Base-by-base conservation (phyloP, 1,140 invertebrate species). In the Caerostris extrusa region DNA sequence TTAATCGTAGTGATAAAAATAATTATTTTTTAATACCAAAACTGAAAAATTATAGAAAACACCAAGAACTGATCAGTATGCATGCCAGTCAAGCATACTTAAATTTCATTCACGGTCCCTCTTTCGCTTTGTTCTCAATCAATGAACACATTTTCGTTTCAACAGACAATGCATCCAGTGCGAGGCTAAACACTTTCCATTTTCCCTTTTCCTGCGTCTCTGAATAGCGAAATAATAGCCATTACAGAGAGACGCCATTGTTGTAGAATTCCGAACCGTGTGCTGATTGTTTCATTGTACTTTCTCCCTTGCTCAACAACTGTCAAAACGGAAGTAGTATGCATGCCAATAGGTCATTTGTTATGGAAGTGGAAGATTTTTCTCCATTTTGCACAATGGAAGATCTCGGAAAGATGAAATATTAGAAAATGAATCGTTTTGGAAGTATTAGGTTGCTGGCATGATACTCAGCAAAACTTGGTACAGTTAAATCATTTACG, bases 261-360 rank as follows among this genome's bases (percentile, higher is more conserved):
- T 77, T 77, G 71, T 8, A 50, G 71, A 5, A 34, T 71, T 17
- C n/a, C 8, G 67, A 71, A 71, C 17, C 67, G 61, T 64, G 12
- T 17, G 71, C 19, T 50, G 34, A 77, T 77, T 77, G 71, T 77
- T 77, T 77, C 71, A 77, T 77, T 77, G 71, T 77, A 12, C 34
- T 77, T 10, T 77, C 34, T 7, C 67, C 67, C 71, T 50, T 77
- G 71, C 71, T 3, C 12, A 77, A 77, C 71, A 77, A 50, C 71
- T 50, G 10, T 50, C 10, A 77, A 12, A 19, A 12, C 71, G 71
- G 71, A 77, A 77, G 71, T 77, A 77, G 50, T 77, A 77, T 77
- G 71, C 71, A 77, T 77, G 71, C 71, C 71, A 77, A 77, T 77
- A 53, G 71, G 71, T 77, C 71, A 77, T 77, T 77, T 77, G 71